phyloP scores from a whole-genome alignment of 2,888 invertebrate genomes.

The Dorcus parallelipipedus region DNA sequence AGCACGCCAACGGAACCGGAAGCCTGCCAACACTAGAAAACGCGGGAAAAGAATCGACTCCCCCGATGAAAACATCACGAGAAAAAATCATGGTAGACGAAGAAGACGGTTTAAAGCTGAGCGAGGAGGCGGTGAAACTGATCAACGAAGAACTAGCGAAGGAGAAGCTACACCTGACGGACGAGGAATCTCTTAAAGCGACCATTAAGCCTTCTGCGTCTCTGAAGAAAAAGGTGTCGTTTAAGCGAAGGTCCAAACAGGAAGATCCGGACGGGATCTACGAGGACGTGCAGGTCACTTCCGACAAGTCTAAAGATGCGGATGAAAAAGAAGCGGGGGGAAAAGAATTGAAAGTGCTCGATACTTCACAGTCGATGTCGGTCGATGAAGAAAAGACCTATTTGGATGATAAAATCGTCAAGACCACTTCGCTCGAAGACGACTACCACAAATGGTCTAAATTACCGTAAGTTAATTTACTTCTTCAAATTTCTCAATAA shows the following conservation, averaged over 20 bases:
- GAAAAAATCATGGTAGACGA: constrained; percentile 38
- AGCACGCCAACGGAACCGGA: background rate
- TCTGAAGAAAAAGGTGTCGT: constrained; percentile 45
- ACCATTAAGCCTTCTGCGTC: constrained; percentile 10
- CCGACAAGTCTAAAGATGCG: constrained; percentile 6
- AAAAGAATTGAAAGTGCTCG: constrained; percentile 21
- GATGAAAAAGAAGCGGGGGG: constrained; percentile 22
- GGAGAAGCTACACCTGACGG: constrained; percentile 11
- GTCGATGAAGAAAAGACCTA: constrained; percentile 39
- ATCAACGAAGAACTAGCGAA: constrained; percentile 24
- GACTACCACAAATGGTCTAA: constrained; percentile 47
- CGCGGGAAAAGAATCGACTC: constrained; percentile 1
- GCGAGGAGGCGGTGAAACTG: constrained; percentile 31
- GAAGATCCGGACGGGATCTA: constrained; percentile 31
- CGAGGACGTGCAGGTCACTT: constrained; percentile 29
- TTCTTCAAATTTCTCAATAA: background rate
- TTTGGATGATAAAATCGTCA: constrained; percentile 38
- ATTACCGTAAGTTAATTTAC: constrained; percentile 40
- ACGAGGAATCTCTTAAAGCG: constrained; percentile 10
- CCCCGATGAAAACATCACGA: background rate
- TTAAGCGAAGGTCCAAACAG: constrained; percentile 39
- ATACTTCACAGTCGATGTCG: constrained; percentile 33
- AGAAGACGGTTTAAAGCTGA: constrained; percentile 44
- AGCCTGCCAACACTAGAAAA: constrained; percentile 21
- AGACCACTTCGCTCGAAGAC: constrained; percentile 41